Conservation (phyloP, 2,113 vertebrate species). For the Menura novaehollandiae region DNA sequence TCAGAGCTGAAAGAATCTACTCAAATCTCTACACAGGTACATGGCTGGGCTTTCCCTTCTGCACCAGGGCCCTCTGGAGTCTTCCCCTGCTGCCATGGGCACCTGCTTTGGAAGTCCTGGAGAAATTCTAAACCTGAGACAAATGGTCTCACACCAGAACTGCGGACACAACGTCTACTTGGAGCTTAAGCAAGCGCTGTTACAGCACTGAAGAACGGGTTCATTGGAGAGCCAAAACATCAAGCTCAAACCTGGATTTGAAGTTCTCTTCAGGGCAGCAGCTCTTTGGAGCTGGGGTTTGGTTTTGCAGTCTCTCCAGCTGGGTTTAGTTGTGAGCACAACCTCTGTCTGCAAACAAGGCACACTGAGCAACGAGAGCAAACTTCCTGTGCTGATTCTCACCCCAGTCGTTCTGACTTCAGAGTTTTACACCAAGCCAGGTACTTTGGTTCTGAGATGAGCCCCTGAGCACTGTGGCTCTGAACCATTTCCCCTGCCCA, state of each 20-base stretch:
- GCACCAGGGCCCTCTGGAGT: background rate
- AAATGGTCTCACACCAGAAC: background rate
- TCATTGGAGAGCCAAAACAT: background rate
- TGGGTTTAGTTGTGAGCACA: background rate
- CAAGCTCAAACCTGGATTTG: background rate
- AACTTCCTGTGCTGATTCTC: background rate
- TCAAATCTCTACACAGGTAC: background rate
- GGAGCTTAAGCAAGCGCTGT: background rate
- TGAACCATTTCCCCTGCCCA: background rate
- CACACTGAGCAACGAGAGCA: accelerated
- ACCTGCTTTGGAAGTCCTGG: background rate
- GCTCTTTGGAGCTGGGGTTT: background rate
- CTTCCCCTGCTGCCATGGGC: background rate
- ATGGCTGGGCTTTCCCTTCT: background rate
- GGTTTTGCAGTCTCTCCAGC: background rate
- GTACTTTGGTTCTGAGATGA: background rate
- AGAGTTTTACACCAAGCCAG: background rate
- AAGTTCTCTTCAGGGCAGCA: background rate
- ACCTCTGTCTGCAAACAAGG: background rate
- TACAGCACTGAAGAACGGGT: background rate
- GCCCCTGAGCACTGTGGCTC: background rate
- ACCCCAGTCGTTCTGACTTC: background rate
- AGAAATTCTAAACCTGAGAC: background rate
- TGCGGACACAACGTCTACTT: background rate
- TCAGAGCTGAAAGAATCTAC: background rate